These are phyloP conservation scores for Micropoecilia bifurca DNA, from an alignment of 2,797 vertebrate species.

Conservation along the genomic window DNA sequence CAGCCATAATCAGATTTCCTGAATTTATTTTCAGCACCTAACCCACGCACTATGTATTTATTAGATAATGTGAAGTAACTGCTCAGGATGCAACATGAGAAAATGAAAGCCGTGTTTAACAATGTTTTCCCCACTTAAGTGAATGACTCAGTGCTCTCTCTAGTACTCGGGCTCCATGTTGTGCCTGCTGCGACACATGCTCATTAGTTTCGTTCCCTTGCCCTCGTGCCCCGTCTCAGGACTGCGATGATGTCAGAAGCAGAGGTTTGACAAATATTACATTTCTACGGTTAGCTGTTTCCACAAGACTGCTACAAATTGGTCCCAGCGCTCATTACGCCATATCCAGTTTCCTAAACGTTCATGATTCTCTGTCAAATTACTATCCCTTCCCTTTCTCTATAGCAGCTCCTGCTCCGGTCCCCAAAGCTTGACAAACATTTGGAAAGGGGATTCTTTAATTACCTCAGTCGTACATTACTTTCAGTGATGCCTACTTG, in stretches of 20 bases:
- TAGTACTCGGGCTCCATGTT: slow-evolving; percentile 16
- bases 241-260: slow-evolving; percentile 24
- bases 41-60: not conserved
- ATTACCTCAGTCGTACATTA: not conserved
- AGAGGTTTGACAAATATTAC: not conserved
- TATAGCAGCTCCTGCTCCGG: not conserved
- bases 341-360: not conserved
- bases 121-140: slow-evolving; percentile 32
- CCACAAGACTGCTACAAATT: slow-evolving; percentile 9
- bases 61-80: slow-evolving; percentile 16
- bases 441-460: not conserved
- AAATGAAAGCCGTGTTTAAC: slow-evolving; percentile 17
- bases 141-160: slow-evolving; percentile 15
- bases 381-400: not conserved
- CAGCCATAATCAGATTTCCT: not conserved
- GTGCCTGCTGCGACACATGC: slow-evolving; percentile 22
- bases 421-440: slow-evolving; percentile 9
- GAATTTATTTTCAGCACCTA: not conserved
- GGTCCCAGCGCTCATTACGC: not conserved
- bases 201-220: slow-evolving; percentile 26
- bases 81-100: slow-evolving; percentile 10
- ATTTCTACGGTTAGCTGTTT: slow-evolving; percentile 16
- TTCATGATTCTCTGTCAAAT: not conserved
- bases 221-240: not conserved
- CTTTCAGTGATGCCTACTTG: not conserved